Conservation (phyloP, 2,113 vertebrate species). For the Xerus inauris region DNA sequence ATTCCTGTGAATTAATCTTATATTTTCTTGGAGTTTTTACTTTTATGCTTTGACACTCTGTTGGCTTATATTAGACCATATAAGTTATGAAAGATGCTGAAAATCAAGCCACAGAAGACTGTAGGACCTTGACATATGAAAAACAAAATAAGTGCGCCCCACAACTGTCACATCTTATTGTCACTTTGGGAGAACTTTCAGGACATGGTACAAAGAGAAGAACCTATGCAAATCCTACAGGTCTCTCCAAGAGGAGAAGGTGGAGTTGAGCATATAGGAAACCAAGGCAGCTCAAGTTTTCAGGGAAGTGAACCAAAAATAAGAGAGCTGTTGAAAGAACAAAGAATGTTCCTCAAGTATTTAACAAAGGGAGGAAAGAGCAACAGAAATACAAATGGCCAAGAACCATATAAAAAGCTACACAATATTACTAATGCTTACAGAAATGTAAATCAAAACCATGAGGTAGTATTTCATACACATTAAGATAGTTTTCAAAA, state of each 20-base stretch:
- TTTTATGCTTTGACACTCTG: slow-evolving; percentile 31
- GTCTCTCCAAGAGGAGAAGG: background rate
- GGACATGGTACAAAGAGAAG: background rate
- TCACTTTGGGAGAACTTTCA: background rate
- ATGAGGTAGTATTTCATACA: background rate
- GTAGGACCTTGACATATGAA: background rate
- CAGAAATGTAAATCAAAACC: background rate
- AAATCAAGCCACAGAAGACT: background rate
- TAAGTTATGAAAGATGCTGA: background rate
- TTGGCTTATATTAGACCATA: background rate
- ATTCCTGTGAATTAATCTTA: background rate
- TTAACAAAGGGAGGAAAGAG: background rate
- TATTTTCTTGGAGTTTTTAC: background rate
- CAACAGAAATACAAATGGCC: background rate
- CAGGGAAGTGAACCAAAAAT: background rate
- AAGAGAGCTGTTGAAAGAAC: no score
- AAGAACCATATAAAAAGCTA: background rate
- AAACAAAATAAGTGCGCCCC: background rate
- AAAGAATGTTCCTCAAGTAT: background rate
- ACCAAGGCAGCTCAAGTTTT: background rate
- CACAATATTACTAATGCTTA: background rate
- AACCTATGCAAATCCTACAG: background rate
- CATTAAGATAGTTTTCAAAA: background rate
- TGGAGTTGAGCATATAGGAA: background rate
- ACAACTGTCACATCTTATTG: background rate